These are phyloP conservation scores for Trichacis sp. DNA, from an alignment of 2,888 invertebrate species.

Conservation along the genomic window DNA sequence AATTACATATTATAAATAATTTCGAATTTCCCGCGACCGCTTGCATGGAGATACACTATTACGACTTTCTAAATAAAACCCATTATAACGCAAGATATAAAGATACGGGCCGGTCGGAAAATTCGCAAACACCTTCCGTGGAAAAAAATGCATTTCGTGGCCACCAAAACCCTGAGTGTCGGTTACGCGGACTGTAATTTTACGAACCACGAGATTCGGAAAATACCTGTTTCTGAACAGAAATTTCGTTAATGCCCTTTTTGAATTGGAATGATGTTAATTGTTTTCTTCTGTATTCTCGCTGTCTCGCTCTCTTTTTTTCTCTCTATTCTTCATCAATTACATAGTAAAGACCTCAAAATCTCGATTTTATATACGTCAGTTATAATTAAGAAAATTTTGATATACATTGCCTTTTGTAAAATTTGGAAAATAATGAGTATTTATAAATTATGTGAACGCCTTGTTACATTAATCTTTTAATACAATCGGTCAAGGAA, in stretches of 20 bases:
- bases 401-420: too few relatives aligned
- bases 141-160: constrained; percentile 29
- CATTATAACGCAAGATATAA: constrained; percentile 19
- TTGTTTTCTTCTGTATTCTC: background rate
- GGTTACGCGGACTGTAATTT: constrained; percentile 31
- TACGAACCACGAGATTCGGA: constrained; percentile 26
- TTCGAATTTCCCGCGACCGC: too few relatives aligned
- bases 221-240: constrained; percentile 23
- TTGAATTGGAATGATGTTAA: constrained; percentile 4
- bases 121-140: constrained; percentile 20
- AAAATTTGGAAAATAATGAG: too few relatives aligned
- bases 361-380: too few relatives aligned
- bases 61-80: constrained; percentile 11
- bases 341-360: background rate
- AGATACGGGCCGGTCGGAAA: constrained; percentile 34
- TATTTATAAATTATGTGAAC: too few relatives aligned
- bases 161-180: constrained; percentile 32
- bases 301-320: background rate
- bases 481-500: too few relatives aligned
- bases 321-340: background rate
- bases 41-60: background rate
- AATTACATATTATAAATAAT: too few relatives aligned
- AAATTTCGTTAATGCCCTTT: constrained; percentile 31
- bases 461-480: too few relatives aligned
- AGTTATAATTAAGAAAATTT: too few relatives aligned